phyloP scores from a whole-genome alignment of 1,140 invertebrate species.

The Plodia interpunctella region DNA sequence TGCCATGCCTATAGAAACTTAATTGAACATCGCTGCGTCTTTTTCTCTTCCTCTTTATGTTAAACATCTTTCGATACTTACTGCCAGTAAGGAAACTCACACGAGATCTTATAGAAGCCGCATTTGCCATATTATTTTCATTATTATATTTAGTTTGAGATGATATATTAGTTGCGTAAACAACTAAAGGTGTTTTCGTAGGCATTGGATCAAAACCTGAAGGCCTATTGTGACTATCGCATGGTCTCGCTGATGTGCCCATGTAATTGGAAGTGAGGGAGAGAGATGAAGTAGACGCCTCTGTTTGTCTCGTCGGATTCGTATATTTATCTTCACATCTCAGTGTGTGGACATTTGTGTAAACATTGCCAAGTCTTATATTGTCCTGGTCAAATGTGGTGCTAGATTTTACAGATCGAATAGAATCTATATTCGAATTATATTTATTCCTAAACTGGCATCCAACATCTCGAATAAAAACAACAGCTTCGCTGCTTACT shows the following conservation, averaged over 20 bases:
- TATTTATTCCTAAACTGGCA: slow-evolving; percentile 57
- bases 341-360: slow-evolving; percentile 36
- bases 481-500: slow-evolving; percentile 35
- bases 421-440: slow-evolving; percentile 29
- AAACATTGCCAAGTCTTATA: slow-evolving; percentile 34
- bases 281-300: slow-evolving; percentile 34
- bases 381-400: slow-evolving; percentile 34
- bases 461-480: slow-evolving; percentile 64
- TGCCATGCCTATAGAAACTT: background rate
- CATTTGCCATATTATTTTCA: slow-evolving; percentile 18
- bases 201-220: slow-evolving; percentile 38
- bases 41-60: background rate
- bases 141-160: slow-evolving; percentile 15
- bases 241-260: slow-evolving; percentile 39
- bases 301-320: slow-evolving; percentile 31
- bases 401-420: slow-evolving; percentile 36
- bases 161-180: slow-evolving; percentile 25
- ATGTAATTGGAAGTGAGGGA: slow-evolving; percentile 41
- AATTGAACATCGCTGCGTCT: background rate
- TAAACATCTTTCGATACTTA: slow-evolving; percentile 45
- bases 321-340: slow-evolving; percentile 54
- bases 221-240: slow-evolving; percentile 21
- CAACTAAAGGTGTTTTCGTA: slow-evolving; percentile 29
- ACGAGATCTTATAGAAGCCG: slow-evolving; percentile 26
- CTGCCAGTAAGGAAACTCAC: slow-evolving; percentile 30